These are phyloP conservation scores for Montifringilla adamsi DNA, from an alignment of 2,113 vertebrate species.

Conservation along the genomic window DNA sequence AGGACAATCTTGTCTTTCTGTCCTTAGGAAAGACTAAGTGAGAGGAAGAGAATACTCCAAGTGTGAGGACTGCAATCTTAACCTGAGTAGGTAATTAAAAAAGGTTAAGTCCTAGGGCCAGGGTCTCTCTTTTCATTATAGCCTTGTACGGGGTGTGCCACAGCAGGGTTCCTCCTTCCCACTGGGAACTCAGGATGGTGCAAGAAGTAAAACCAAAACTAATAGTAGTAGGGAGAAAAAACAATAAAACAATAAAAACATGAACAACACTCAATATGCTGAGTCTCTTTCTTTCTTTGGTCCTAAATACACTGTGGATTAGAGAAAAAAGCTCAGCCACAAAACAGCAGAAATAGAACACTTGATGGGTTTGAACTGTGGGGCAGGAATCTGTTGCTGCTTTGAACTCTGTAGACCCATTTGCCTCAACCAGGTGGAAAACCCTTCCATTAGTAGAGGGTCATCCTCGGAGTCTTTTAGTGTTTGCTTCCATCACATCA, in stretches of 20 bases:
- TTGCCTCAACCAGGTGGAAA: not conserved
- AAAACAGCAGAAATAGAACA: not conserved
- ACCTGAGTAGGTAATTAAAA: not conserved
- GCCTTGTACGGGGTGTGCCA: not conserved
- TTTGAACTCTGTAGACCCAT: not conserved
- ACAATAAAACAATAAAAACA: not conserved
- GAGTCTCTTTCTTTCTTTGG: not conserved
- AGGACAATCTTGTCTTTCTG: not conserved
- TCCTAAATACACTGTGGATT: not conserved
- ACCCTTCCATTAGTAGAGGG: not conserved
- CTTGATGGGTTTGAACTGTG: not conserved
- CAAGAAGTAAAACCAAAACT: not conserved
- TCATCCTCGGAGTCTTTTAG: not conserved
- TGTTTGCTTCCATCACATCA: not conserved
- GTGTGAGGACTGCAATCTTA: not conserved
- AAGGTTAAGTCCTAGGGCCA: not conserved
- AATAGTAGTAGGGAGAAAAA: not conserved
- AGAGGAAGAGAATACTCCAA: not conserved
- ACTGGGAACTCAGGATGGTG: not conserved
- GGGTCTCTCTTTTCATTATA: not conserved
- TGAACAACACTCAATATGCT: not conserved
- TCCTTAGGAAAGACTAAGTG: not conserved
- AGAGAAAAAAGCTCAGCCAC: not conserved
- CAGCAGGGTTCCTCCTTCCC: not conserved
- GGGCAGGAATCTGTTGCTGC: not conserved